Evolutionary conservation across 1,140 invertebrate species (phyloP), one percentile per base, ranked within the genome.

Genomic region (Ooceraea biroi): DNA sequence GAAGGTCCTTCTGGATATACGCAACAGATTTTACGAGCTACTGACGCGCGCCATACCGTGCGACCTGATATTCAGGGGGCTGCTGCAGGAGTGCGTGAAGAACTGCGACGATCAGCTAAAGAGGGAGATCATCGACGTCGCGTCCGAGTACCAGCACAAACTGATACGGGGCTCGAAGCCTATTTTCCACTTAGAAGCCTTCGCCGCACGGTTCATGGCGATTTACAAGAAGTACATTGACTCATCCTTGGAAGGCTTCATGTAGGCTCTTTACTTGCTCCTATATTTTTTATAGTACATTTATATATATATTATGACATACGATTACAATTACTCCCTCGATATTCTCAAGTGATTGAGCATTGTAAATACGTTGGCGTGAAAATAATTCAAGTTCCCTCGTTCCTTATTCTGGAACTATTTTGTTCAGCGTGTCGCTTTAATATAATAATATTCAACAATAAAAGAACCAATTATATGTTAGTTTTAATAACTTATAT

Each of bases 131-230:
- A 96, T 98, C 0, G 96, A 96, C 83, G 94, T 97, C 87, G 99
- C 99, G 12, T 97, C 98, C 0, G 95, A 96, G 69, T 99, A 97
- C 94, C 98, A 99, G 93, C 98, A 99, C 92, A 96, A 97, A 82
- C 96, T 99, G 95, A 96, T 97, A 88, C 95, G 97, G 60, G 98
- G 99, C 17, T 97, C 97, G 80, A 99, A 99, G 94, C 95, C 97
- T n/a, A 99, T 99, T 89, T 99, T 98, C 90, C 98, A 99, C 94
- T 95, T 99, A 50, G 99, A 99, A 95, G 98, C 98, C 19, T 99
- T 99, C 96, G 97, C 99, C 74, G 98, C 98, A 4, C 97, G 98
- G 87, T 99, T 99, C 93, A 99, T 99, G 99, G 96, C 96, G 27
- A 96, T 99, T 86, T 99, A 99, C 93, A 98, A 98, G 89, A 96